Evolutionary conservation across 2,888 invertebrate genomes (phyloP), one percentile per base, ranked within the genome.

Genomic region (Andrena marginata): DNA sequence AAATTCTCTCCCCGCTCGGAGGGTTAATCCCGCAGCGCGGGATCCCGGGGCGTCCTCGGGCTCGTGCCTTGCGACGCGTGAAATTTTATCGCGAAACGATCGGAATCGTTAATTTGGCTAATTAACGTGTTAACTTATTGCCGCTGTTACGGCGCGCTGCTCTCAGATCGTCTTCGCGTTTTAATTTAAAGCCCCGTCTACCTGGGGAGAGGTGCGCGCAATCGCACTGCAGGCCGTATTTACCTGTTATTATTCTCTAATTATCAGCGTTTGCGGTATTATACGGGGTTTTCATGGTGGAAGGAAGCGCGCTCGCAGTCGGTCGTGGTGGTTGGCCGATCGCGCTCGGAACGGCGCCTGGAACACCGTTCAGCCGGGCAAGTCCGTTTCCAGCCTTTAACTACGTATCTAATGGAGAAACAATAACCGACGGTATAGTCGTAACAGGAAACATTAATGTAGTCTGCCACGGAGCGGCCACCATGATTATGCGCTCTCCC

Each of bases 381-480:
- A 70, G 33, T 59, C 33, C 8, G n/a, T 71, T 77, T 74, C 70
- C 33, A 35, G 56, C 54, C 29, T 64, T 76, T 72, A 86, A 89
- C 72, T 86, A 85, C 84, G 85, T 85, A 87, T 86, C 88, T 87
- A 91, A 91, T 91, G 86, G 87, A 86, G 89, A 89, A 91, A 91
- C 89, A 90, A 91, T 91, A 91, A 88, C 80, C 63, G 48, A 26
- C 35, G 29, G 71, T 13, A 70, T 63, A 63, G 56, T 73, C 73
- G 69, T 85, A 88, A 84, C 85, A 84, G 88, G 81, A 84, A 86
- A 83, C 67, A 29, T 82, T 80, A 84, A 86, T 78, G 70, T 81
- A 71, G 74, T 67, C 63, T 59, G 35, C 74, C 65, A 1, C 48
- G 71, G 54, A 60, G 51, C 68, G 51, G 31, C 60, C 64, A 76